Evolutionary conservation across 2,888 invertebrate species (phyloP).

Genomic region (Tyria jacobaeae): DNA sequence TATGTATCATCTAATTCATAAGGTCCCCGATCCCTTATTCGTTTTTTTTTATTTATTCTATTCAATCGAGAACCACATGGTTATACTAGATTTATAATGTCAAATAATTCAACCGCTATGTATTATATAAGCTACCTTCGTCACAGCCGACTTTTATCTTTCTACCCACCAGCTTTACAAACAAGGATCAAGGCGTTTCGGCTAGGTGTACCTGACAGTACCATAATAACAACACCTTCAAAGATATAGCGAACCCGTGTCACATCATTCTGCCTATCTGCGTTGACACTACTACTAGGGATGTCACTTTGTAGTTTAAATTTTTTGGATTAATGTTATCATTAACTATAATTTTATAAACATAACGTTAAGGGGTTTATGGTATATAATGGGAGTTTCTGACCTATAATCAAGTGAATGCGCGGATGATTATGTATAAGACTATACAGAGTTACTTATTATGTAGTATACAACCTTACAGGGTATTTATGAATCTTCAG

Average conservation of each 20-base stretch:
- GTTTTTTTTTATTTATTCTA: too few species aligned
- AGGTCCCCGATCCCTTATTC: too few species aligned
- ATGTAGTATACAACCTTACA: neutral
- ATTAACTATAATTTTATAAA: neutral
- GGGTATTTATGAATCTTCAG: neutral
- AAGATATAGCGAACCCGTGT: constrained; percentile 47
- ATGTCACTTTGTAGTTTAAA: constrained; percentile 2
- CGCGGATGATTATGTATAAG: neutral
- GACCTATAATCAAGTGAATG: neutral
- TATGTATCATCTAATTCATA: too few species aligned
- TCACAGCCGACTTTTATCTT: constrained; percentile 36
- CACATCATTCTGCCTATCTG: constrained; percentile 50
- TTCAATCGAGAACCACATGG: too few species aligned
- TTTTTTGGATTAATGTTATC: neutral
- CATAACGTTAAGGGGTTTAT: neutral
- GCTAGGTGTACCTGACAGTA: constrained; percentile 28
- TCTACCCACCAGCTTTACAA: constrained; percentile 14
- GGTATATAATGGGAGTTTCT: neutral
- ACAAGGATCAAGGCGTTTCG: constrained; percentile 14
- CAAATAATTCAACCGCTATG: neutral
- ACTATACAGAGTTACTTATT: neutral
- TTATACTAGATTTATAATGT: neutral
- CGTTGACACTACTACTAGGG: constrained; percentile 17
- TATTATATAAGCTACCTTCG: constrained; percentile 14
- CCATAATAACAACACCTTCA: constrained; percentile 36